Percentiles rank a stretch among this genome's conserved stretches.
Evolutionary conservation across 2,797 vertebrate genomes (phyloP).

Genomic region (Ispidina lecontei): DNA sequence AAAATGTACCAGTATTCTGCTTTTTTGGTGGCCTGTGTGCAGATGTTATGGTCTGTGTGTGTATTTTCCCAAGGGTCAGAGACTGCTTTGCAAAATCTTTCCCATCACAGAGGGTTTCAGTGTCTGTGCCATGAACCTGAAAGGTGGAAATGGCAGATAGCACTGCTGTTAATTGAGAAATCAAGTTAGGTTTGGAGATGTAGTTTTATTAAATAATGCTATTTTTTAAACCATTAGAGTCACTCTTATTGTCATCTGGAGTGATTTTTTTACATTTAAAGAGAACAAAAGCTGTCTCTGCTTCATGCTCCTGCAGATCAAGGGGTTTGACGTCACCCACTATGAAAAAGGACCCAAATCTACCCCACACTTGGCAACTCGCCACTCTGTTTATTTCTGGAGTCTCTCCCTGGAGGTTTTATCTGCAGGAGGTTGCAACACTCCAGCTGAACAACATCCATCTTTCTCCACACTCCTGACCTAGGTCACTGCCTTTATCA

Average conservation of each 20-base stretch:
- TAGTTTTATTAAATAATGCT: neutral
- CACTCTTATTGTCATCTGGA: neutral
- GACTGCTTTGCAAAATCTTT: neutral
- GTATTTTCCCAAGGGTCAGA: neutral
- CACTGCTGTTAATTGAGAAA: neutral
- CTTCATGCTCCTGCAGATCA: neutral
- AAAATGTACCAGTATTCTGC: neutral
- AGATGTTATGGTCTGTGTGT: neutral
- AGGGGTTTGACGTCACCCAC: neutral
- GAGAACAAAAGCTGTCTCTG: neutral
- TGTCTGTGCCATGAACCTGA: neutral
- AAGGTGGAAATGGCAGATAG: neutral
- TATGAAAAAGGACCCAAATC: neutral
- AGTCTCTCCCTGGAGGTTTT: constrained; percentile 51
- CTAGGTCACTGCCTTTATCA: constrained; percentile 59
- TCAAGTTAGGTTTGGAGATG: neutral
- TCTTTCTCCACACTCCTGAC: constrained; percentile 49
- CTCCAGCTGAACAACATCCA: constrained; percentile 5
- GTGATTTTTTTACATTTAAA: neutral
- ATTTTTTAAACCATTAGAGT: neutral
- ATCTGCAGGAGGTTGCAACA: constrained; percentile 54
- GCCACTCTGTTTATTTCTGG: constrained; percentile 53
- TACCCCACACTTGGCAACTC: constrained; percentile 1
- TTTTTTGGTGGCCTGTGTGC: constrained; percentile 1
- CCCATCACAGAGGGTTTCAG: neutral